Conservation (phyloP, 2,888 invertebrate genomes). For the Isotomurus palustris region DNA sequence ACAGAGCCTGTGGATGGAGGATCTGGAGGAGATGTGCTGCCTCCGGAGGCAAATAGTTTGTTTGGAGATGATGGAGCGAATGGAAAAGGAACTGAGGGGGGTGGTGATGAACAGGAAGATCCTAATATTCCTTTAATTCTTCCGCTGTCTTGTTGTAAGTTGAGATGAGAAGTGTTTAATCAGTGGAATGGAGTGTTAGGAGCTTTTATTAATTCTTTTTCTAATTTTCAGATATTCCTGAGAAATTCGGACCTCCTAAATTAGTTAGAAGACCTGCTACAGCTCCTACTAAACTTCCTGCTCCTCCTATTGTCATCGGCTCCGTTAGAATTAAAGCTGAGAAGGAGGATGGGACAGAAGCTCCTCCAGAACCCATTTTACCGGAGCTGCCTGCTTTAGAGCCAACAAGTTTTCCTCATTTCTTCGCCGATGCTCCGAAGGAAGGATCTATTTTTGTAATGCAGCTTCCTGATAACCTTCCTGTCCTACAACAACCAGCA, state of each 20-base stretch:
- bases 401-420: background rate
- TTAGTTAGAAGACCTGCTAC: background rate
- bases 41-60: background rate
- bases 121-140: background rate
- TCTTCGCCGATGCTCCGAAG: background rate
- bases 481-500: background rate
- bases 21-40: no score
- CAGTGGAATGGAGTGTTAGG: no score
- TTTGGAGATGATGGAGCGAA: no score
- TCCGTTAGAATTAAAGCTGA: background rate
- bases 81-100: background rate
- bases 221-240: background rate
- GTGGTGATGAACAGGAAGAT: background rate
- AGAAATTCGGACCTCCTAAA: background rate
- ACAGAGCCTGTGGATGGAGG: background rate
- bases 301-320: background rate
- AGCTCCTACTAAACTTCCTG: background rate
- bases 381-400: background rate
- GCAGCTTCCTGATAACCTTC: slow-evolving; percentile 1
- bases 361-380: background rate
- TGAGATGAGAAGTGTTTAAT: background rate
- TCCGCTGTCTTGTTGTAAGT: slow-evolving; percentile 3
- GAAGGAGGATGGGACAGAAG: background rate
- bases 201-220: background rate
- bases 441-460: background rate